These are phyloP conservation scores for Thunnus albacares DNA, from an alignment of 2,797 vertebrate species.

Conservation along the genomic window DNA sequence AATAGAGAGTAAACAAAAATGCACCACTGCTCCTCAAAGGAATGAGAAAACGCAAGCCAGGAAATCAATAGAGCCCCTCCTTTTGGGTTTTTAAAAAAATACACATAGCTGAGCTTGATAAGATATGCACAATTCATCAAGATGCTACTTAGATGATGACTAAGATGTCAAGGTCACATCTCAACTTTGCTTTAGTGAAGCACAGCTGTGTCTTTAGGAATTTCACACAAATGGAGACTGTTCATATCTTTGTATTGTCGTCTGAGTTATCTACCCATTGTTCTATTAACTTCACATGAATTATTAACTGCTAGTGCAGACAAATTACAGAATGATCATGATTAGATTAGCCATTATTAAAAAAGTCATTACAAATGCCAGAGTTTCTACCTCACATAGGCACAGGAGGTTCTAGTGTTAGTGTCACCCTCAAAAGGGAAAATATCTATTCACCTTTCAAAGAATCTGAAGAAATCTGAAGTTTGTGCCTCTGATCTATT, in stretches of 20 bases:
- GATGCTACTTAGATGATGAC: background rate
- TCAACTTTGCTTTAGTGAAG: conserved; percentile 29
- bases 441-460: conserved; percentile 30
- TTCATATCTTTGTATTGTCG: conserved; percentile 24
- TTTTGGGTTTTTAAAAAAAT: conserved; percentile 10
- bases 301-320: conserved; percentile 30
- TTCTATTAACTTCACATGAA: conserved; percentile 30
- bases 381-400: conserved; percentile 14
- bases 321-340: conserved; percentile 32
- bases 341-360: conserved; percentile 42
- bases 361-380: conserved; percentile 41
- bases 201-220: background rate
- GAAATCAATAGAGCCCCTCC: conserved; percentile 41
- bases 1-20: conserved; percentile 65
- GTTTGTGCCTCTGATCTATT: conserved; percentile 51
- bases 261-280: conserved; percentile 29
- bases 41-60: conserved; percentile 53
- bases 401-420: conserved; percentile 6
- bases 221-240: conserved; percentile 8
- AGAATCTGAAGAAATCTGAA: conserved; percentile 40
- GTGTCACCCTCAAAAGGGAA: background rate
- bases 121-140: conserved; percentile 22
- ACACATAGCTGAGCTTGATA: conserved; percentile 5
- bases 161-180: conserved; percentile 16
- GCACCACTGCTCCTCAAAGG: conserved; percentile 48